A percentile compares a stretch with the other conserved stretches of the same genome.
phyloP scores from a whole-genome alignment of 2,888 invertebrate genomes.

The Pomacea canaliculata region DNA sequence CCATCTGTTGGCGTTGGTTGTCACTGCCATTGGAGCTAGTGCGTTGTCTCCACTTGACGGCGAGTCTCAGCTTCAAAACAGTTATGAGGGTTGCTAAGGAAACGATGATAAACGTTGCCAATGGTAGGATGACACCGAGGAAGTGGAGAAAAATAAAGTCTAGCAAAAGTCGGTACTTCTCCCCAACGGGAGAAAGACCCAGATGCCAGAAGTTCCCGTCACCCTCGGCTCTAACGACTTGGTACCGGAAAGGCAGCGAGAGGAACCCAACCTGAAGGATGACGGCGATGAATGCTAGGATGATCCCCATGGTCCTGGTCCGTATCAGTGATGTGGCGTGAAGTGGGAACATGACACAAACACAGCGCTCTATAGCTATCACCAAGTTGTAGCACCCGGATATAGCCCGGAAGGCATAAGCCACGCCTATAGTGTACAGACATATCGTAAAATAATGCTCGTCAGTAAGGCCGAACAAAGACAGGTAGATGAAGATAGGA shows the following conservation, averaged over 20 bases:
- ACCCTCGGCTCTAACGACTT: not conserved
- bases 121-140: not conserved
- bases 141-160: not conserved
- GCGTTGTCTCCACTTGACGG: not conserved
- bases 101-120: not conserved
- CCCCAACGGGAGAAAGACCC: not conserved
- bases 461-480: not conserved
- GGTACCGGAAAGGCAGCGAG: not conserved
- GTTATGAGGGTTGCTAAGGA: constrained; percentile 1
- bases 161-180: not conserved
- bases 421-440: not conserved
- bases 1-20: not conserved
- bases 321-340: not conserved
- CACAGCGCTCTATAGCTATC: constrained; percentile 3
- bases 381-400: not conserved
- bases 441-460: not conserved
- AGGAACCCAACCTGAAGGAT: not conserved
- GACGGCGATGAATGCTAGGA: not conserved
- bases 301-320: not conserved
- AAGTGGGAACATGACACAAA: constrained; percentile 9
- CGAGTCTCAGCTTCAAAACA: not conserved
- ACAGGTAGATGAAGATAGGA: constrained; percentile 22
- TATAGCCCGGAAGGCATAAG: not conserved
- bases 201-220: not conserved
- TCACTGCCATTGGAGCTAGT: not conserved